A percentile compares a stretch with the other conserved stretches of the same genome.
Conservation (phyloP, 2,888 invertebrate genomes). For the Autographa pulchrina region DNA sequence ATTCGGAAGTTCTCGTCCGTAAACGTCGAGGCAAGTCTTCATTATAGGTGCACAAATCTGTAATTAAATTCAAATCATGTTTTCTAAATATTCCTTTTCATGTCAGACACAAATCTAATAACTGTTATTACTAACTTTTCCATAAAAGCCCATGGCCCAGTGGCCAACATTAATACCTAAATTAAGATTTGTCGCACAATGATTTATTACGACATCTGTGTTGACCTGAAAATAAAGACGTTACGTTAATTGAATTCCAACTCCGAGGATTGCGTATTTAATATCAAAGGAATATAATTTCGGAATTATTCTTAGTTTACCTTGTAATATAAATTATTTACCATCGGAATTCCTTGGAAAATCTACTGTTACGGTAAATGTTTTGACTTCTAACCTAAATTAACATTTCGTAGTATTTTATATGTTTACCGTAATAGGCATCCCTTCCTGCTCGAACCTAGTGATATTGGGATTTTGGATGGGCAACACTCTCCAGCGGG, state of each 20-base stretch:
- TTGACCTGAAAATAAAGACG: slow-evolving; percentile 77
- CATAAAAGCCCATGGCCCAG: slow-evolving; percentile 81
- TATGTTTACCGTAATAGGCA: slow-evolving; percentile 69
- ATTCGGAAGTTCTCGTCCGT: slow-evolving; percentile 78
- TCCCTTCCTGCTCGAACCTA: slow-evolving; percentile 82
- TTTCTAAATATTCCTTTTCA: slow-evolving; percentile 23
- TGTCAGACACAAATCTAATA: slow-evolving; percentile 35
- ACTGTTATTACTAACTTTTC: slow-evolving; percentile 73
- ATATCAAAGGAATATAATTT: slow-evolving; percentile 28
- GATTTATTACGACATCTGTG: slow-evolving; percentile 81
- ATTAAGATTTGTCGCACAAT: slow-evolving; percentile 84
- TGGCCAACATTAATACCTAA: slow-evolving; percentile 75
- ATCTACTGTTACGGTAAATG: not conserved
- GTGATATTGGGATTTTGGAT: slow-evolving; percentile 75
- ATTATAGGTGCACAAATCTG: slow-evolving; percentile 80
- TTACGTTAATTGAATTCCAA: slow-evolving; percentile 38
- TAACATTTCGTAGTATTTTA: not conserved
- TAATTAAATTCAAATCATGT: slow-evolving; percentile 52
- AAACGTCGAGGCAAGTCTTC: slow-evolving; percentile 82
- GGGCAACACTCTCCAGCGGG: slow-evolving; percentile 83
- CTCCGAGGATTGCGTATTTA: slow-evolving; percentile 13
- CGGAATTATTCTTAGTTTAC: slow-evolving; percentile 7
- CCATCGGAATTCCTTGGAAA: not conserved
- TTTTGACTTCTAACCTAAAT: not conserved
- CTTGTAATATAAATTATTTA: slow-evolving; percentile 8